Percentiles rank a stretch among this genome's conserved stretches.
Evolutionary conservation across 1,140 invertebrate species (phyloP).

Genomic region (Drosophila takahashii): DNA sequence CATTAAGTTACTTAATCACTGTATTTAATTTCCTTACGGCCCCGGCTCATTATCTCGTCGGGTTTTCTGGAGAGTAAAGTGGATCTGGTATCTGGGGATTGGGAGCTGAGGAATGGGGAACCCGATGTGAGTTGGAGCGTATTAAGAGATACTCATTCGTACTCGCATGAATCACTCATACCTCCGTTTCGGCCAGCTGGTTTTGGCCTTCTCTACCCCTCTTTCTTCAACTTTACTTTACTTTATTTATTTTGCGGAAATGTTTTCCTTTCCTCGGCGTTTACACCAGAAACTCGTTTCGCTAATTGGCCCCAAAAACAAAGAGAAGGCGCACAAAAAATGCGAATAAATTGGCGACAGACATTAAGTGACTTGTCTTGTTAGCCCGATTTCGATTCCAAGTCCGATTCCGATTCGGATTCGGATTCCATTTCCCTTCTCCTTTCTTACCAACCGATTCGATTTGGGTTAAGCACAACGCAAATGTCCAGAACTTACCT

Average conservation of each 20-base stretch:
- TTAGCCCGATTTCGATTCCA: conserved; percentile 42
- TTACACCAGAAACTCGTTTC: conserved; percentile 60
- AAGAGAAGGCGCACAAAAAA: conserved; percentile 34
- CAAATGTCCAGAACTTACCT: conserved; percentile 66
- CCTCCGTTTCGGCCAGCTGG: conserved; percentile 58
- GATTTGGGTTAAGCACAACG: conserved; percentile 54
- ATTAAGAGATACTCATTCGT: conserved; percentile 61
- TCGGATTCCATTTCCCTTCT: neutral
- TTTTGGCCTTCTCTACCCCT: conserved; percentile 32
- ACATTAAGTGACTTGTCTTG: conserved; percentile 57
- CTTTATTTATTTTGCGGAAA: conserved; percentile 69
- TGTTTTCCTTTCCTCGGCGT: conserved; percentile 56
- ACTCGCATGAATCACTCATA: conserved; percentile 74
- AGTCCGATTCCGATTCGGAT: neutral
- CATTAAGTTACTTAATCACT: conserved; percentile 83
- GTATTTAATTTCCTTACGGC: conserved; percentile 78
- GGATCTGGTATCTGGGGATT: neutral
- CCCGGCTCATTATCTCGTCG: conserved; percentile 71
- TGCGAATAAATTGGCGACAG: conserved; percentile 49
- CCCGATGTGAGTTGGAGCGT: conserved; percentile 71
- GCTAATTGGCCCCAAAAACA: conserved; percentile 64
- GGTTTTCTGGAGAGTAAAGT: conserved; percentile 28
- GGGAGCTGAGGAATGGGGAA: conserved; percentile 10
- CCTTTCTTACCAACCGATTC: conserved; percentile 41
- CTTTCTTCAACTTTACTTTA: conserved; percentile 17